A percentile compares a stretch with the other conserved stretches of the same genome.
Evolutionary conservation across 2,113 vertebrate species (phyloP).

Genomic region (Dromiciops gliroides): DNA sequence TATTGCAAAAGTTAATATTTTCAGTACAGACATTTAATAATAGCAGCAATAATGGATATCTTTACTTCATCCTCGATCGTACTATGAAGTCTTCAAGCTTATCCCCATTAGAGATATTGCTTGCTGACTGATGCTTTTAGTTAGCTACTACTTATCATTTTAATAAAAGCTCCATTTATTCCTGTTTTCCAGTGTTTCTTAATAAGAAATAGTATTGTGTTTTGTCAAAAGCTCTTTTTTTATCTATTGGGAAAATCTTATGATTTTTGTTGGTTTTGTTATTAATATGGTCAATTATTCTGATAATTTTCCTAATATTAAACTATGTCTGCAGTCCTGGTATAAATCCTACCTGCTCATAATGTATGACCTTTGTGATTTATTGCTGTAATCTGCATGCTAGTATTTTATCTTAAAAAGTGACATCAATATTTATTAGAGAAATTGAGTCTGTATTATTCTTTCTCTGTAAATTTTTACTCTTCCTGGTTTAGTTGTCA

Average conservation of each 20-base stretch:
- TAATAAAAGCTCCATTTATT: neutral
- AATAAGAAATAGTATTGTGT: neutral
- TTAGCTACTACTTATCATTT: neutral
- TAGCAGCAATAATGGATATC: neutral
- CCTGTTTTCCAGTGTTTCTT: neutral
- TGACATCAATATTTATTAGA: neutral
- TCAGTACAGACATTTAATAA: neutral
- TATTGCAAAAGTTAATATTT: neutral
- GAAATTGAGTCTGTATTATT: neutral
- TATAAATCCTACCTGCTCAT: neutral
- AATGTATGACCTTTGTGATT: neutral
- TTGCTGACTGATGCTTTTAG: neutral
- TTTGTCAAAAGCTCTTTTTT: neutral
- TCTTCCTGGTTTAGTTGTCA: neutral
- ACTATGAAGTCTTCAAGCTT: neutral
- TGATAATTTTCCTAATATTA: neutral
- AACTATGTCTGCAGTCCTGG: neutral
- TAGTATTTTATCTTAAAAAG: neutral
- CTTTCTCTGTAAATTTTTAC: neutral
- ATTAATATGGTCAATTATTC: neutral
- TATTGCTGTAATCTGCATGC: neutral
- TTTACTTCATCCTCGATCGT: neutral
- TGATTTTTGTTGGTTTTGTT: neutral
- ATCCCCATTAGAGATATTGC: neutral
- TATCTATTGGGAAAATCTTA: neutral